Base-by-base conservation (phyloP, 2,113 vertebrate genomes). In the Copsychus sechellarum region DNA sequence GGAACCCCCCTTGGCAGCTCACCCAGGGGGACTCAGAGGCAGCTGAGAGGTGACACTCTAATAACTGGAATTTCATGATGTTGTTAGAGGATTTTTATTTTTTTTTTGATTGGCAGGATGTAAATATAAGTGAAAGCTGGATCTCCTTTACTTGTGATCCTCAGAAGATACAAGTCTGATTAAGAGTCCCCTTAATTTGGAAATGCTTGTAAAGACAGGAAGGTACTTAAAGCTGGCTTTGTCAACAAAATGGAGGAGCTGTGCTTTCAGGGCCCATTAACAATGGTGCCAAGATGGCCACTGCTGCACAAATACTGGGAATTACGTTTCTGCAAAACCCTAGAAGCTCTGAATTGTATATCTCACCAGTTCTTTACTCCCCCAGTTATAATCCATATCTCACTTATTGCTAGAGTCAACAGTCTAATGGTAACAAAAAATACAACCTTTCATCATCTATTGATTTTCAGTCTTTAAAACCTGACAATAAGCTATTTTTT, bases 381-480 rank as follows among this genome's bases (percentile, higher is more conserved):
- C 78, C 87, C 42, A 78, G 78, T 97, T 97, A 88, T 92, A 97
- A 97, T 97, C 96, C 81, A 92, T 92, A 96, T 93, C 79, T 26
- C 77, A 85, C 94, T 97, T 97, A 97, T 96, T 97, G 97, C 98
- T 97, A 93, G 92, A 97, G 97, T 97, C 97, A 97, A 97, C 97
- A 98, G 88, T 97, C 92, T 96, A 96, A 96, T 96, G 92, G 94
- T 97, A 97, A 97, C 96, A 95, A 97, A 97, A 96, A 96, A 90
- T 89, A 97, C 96, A 97, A 90, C 92, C 95, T 97, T 97, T 92
- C 90, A 96, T 98, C 96, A 97, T 95, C 79, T 96, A 97, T 96
- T 91, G 98, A 98, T 98, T 97, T 97, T 93, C 93, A 94, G 96
- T 97, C 96, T 97, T 97, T 96, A 92, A 97, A 97, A 98, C 97